phyloP scores from a whole-genome alignment of 2,797 vertebrate species.

The Micropoecilia bifurca region DNA sequence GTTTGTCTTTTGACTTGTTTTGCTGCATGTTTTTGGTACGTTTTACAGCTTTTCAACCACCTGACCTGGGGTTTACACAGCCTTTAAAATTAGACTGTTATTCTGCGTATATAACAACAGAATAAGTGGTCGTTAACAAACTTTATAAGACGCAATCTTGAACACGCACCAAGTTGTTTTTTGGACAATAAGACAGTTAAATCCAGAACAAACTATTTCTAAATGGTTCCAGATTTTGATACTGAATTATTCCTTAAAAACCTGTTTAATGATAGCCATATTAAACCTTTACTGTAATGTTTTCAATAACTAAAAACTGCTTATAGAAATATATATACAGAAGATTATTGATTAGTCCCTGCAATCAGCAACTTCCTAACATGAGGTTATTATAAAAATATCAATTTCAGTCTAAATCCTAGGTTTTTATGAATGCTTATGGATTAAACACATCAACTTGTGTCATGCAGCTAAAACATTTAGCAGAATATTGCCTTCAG shows the following conservation, averaged over 20 bases:
- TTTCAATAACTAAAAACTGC: conserved; percentile 24
- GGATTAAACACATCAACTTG: neutral
- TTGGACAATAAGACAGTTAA: conserved; percentile 24
- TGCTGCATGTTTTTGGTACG: conserved; percentile 33
- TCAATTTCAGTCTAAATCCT: neutral
- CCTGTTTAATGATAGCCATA: conserved; percentile 27
- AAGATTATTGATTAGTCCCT: conserved; percentile 5
- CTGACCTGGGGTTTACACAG: conserved; percentile 13
- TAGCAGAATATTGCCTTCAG: neutral
- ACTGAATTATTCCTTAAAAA: conserved; percentile 32
- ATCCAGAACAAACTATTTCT: conserved; percentile 16
- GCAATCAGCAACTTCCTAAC: neutral
- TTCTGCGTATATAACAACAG: conserved; percentile 1
- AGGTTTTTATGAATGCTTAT: neutral
- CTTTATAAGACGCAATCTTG: conserved; percentile 1
- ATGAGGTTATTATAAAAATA: neutral
- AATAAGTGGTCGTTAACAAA: neutral
- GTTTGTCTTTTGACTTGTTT: conserved; percentile 54
- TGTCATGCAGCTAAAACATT: neutral
- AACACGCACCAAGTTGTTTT: conserved; percentile 31
- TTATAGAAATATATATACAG: conserved; percentile 14
- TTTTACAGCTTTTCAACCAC: conserved; percentile 39
- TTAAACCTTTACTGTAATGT: conserved; percentile 18
- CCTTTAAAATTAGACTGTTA: neutral
- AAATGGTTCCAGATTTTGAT: conserved; percentile 14